phyloP scores from a whole-genome alignment of 2,888 invertebrate genomes.

The Cylindroiulus punctatus region DNA sequence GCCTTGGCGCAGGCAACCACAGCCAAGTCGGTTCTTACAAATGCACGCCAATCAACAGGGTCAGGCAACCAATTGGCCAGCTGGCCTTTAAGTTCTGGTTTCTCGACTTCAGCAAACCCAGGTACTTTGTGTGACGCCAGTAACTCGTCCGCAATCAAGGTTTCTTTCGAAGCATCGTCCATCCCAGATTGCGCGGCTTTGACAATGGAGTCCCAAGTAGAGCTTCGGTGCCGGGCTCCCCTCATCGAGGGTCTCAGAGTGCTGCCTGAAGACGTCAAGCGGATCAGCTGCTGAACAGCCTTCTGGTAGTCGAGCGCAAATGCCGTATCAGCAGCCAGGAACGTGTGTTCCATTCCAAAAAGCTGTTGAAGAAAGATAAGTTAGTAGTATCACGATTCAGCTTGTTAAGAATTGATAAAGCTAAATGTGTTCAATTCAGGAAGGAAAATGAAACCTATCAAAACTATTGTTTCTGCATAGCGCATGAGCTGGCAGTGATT shows the following conservation, averaged over 20 bases:
- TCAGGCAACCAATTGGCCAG: conserved; percentile 46
- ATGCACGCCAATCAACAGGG: conserved; percentile 50
- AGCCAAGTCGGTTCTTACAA: conserved; percentile 51
- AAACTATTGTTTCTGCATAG: too few relatives aligned
- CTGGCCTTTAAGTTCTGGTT: neutral
- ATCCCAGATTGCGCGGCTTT: conserved; percentile 29
- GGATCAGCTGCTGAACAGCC: neutral
- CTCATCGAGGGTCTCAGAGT: neutral
- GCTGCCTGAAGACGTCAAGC: neutral
- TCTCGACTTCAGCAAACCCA: neutral
- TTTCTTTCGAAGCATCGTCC: conserved; percentile 46
- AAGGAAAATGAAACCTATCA: too few relatives aligned
- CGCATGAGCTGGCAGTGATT: too few relatives aligned
- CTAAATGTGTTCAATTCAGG: too few relatives aligned
- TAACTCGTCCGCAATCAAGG: conserved; percentile 50
- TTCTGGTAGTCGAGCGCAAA: conserved; percentile 52
- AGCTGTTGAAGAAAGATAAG: conserved; percentile 10
- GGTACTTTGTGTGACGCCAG: conserved; percentile 50
- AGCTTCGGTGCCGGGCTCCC: neutral
- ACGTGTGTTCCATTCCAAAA: conserved; percentile 47
- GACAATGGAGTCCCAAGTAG: conserved; percentile 53
- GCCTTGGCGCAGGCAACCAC: conserved; percentile 36
- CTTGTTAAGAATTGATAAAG: too few relatives aligned
- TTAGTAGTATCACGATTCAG: neutral
- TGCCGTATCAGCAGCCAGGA: conserved; percentile 41